phyloP scores from a whole-genome alignment of 2,113 vertebrate genomes.

The Scolopax mira region DNA sequence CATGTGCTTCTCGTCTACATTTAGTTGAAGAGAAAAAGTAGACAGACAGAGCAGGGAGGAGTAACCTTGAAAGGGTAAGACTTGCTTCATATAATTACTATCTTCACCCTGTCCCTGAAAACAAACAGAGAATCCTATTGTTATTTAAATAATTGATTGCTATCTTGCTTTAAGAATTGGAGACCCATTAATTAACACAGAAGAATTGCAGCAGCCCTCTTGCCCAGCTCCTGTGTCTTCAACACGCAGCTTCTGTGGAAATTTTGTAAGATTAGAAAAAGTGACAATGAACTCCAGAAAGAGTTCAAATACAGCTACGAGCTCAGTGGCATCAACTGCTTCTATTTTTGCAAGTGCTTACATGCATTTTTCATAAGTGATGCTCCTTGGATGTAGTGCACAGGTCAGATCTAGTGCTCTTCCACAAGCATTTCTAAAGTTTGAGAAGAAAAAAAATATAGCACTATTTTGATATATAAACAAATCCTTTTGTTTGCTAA shows the following conservation, averaged over 20 bases:
- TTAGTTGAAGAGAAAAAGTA: constrained; percentile 16
- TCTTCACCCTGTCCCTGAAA: not conserved
- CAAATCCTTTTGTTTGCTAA: not conserved
- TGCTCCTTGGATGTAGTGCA: not conserved
- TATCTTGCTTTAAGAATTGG: not conserved
- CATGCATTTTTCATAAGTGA: not conserved
- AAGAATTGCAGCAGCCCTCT: not conserved
- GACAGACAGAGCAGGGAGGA: not conserved
- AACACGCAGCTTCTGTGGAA: not conserved
- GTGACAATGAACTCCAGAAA: not conserved
- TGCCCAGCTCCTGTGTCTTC: not conserved
- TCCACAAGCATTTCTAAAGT: not conserved
- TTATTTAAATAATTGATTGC: constrained; percentile 4
- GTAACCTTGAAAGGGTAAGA: not conserved
- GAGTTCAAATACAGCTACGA: not conserved
- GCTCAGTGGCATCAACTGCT: not conserved
- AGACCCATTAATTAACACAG: not conserved
- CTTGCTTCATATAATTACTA: not conserved
- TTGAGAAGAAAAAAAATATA: not conserved
- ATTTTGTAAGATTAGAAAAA: not conserved
- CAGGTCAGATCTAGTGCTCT: not conserved
- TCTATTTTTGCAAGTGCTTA: not conserved
- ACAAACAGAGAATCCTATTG: not conserved
- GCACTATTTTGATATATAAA: not conserved
- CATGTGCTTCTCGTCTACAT: constrained; percentile 1